Evolutionary conservation across 2,888 invertebrate genomes (phyloP).

Genomic region (Zhuqinia jingwanae): DNA sequence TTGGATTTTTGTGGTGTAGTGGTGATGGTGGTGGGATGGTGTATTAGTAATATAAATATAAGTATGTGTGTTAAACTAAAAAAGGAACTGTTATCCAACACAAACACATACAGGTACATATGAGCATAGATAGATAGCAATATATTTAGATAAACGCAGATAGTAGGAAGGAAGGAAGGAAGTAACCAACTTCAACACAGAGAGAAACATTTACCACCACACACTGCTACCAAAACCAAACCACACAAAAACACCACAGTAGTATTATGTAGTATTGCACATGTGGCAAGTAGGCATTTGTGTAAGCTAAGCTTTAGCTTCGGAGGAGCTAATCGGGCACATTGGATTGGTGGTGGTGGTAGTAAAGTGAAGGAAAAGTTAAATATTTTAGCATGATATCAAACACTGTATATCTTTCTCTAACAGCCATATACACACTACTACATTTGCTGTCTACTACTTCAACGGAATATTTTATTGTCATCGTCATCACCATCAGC

Average conservation of each 20-base stretch:
- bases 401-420: conserved; percentile 9
- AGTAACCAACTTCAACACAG: conserved; percentile 12
- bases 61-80: not conserved
- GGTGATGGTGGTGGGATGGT: not conserved
- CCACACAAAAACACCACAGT: conserved; percentile 10
- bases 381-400: conserved; percentile 65
- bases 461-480: conserved; percentile 70
- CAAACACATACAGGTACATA: not conserved
- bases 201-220: conserved; percentile 3
- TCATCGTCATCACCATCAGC: conserved; percentile 46
- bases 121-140: not conserved
- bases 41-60: not conserved
- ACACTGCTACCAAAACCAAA: not conserved
- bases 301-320: conserved; percentile 20
- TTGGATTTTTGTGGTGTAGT: not conserved
- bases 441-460: conserved; percentile 26
- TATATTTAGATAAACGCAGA: conserved; percentile 28
- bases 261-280: not conserved
- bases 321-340: conserved; percentile 26
- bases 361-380: conserved; percentile 53
- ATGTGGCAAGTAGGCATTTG: not conserved
- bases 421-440: not conserved
- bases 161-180: conserved; percentile 33
- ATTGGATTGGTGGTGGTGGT: conserved; percentile 28
- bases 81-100: not conserved